A percentile compares a stretch with the other conserved stretches of the same genome.
These are phyloP conservation scores for Glaucopsyche alexis DNA, from an alignment of 2,888 invertebrate species.

Conservation along the genomic window DNA sequence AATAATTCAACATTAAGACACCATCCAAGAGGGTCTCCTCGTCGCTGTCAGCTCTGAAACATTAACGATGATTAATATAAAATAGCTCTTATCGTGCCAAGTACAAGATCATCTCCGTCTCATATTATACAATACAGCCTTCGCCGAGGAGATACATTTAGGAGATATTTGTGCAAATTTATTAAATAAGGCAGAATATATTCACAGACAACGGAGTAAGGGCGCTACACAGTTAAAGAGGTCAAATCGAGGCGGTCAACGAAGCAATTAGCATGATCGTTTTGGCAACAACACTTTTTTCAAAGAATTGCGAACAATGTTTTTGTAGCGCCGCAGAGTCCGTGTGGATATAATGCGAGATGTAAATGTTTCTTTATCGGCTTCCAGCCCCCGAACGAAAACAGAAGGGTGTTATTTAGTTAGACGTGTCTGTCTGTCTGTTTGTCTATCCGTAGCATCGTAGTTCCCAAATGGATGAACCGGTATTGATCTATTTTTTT, in stretches of 20 bases:
- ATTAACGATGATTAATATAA: constrained; percentile 27
- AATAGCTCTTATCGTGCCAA: constrained; percentile 12
- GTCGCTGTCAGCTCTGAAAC: constrained; percentile 14
- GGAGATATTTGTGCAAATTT: background rate
- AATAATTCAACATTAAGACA: constrained; percentile 9
- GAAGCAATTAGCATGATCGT: constrained; percentile 15
- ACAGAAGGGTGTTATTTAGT: too few relatives aligned
- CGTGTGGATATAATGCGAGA: background rate
- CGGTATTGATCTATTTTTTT: too few relatives aligned
- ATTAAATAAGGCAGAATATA: background rate
- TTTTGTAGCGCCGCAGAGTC: background rate
- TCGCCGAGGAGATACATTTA: background rate
- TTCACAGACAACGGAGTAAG: constrained; percentile 1
- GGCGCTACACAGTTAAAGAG: constrained; percentile 8
- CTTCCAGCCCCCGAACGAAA: too few relatives aligned
- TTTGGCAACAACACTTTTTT: constrained; percentile 18
- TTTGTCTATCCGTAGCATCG: too few relatives aligned
- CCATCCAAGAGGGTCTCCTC: background rate
- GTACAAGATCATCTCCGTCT: background rate
- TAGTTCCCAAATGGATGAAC: too few relatives aligned
- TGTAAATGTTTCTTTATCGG: too few relatives aligned
- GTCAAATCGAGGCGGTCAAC: constrained; percentile 17
- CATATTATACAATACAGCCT: background rate
- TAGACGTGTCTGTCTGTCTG: background rate
- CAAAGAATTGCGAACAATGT: background rate